Conservation (phyloP, 2,888 invertebrate species). For the Tribolium freemani region DNA sequence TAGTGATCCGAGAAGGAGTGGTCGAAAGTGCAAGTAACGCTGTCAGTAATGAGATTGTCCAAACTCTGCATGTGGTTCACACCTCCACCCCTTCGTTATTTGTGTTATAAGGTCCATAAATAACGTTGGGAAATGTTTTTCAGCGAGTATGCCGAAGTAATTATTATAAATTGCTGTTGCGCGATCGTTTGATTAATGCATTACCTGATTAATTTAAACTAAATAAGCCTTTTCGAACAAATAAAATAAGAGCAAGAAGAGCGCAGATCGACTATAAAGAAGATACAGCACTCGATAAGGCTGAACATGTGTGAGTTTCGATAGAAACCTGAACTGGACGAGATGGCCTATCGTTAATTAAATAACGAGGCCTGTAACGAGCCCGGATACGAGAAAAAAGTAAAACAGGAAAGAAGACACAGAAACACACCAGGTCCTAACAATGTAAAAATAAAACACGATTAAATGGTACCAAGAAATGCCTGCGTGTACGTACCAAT, state of each 20-base stretch:
- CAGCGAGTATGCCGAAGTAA: constrained; percentile 42
- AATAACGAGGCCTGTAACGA: constrained; percentile 66
- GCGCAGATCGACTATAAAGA: constrained; percentile 59
- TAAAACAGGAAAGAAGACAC: constrained; percentile 52
- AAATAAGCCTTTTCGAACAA: constrained; percentile 59
- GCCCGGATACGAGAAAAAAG: constrained; percentile 55
- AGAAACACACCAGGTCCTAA: constrained; percentile 62
- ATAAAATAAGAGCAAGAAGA: constrained; percentile 58
- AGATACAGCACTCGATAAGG: constrained; percentile 67
- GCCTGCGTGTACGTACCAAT: constrained; percentile 60
- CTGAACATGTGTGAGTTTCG: constrained; percentile 68
- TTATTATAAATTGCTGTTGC: constrained; percentile 57
- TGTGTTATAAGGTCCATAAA: constrained; percentile 33
- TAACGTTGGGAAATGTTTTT: constrained; percentile 6
- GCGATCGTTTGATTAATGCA: constrained; percentile 56
- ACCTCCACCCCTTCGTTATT: constrained; percentile 61
- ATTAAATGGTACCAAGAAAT: constrained; percentile 62
- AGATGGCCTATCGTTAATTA: constrained; percentile 67
- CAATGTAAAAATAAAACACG: constrained; percentile 64
- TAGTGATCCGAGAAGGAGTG: constrained; percentile 55
- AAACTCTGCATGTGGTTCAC: constrained; percentile 65
- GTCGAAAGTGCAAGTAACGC: constrained; percentile 66
- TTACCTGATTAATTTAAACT: constrained; percentile 60
- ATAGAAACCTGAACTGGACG: constrained; percentile 65
- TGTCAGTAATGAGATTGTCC: constrained; percentile 67